Conservation (phyloP, 2,797 vertebrate genomes). For the Philypnodon macrostomus region DNA sequence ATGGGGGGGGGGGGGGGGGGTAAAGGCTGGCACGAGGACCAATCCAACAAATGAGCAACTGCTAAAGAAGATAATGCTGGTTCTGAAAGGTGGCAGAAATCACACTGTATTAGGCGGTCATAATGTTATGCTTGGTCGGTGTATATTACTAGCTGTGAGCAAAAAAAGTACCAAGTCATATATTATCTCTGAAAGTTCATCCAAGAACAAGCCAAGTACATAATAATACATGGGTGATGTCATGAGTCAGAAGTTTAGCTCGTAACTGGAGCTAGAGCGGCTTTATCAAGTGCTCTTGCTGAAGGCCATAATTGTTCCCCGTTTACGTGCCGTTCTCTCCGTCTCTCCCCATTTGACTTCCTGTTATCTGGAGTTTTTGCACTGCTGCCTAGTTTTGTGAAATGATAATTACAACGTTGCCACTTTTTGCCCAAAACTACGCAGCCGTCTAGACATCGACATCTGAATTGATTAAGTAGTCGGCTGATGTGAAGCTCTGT, state of each 20-base stretch:
- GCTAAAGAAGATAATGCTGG: too few relatives aligned
- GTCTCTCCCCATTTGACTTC: slow-evolving; percentile 33
- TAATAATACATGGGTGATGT: slow-evolving; percentile 44
- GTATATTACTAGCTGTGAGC: too few relatives aligned
- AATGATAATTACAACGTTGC: slow-evolving; percentile 69
- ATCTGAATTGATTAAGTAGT: slow-evolving; percentile 43
- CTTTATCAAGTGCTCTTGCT: slow-evolving; percentile 71
- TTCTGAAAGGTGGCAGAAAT: too few relatives aligned
- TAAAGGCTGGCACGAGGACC: too few relatives aligned
- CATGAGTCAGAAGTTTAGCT: slow-evolving; percentile 51
- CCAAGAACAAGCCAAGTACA: slow-evolving; percentile 41
- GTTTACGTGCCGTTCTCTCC: slow-evolving; percentile 52
- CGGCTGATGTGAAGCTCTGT: background rate
- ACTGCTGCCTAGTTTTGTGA: slow-evolving; percentile 45
- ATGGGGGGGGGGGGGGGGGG: too few relatives aligned
- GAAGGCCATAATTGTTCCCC: slow-evolving; percentile 56
- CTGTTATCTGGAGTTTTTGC: slow-evolving; percentile 68
- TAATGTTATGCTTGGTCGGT: too few relatives aligned
- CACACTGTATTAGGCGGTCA: too few relatives aligned
- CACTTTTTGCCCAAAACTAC: slow-evolving; percentile 44
- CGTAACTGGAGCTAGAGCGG: slow-evolving; percentile 56
- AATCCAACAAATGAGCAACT: too few relatives aligned
- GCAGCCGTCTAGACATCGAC: slow-evolving; percentile 30
- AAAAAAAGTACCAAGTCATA: too few relatives aligned
- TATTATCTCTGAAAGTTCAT: slow-evolving; percentile 58